Evolutionary conservation across 2,113 vertebrate species (phyloP).

Genomic region (Megaceryle maxima): DNA sequence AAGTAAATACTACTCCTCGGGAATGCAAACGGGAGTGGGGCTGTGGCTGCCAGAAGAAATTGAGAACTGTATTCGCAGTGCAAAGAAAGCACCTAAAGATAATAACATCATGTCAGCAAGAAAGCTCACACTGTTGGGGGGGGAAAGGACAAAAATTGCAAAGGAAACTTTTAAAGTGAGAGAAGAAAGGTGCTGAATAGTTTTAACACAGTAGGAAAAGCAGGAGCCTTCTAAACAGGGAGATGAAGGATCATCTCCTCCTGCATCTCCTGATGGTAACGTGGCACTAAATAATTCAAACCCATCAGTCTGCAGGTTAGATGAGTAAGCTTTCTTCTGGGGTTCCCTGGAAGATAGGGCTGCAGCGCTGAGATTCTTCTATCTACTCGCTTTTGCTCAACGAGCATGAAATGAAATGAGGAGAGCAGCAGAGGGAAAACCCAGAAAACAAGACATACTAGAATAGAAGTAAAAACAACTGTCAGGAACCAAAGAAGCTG

Average conservation of each 20-base stretch:
- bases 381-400: background rate
- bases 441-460: background rate
- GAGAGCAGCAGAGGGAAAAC: background rate
- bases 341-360: background rate
- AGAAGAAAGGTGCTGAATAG: background rate
- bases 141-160: background rate
- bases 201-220: background rate
- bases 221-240: background rate
- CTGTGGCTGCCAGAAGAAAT: background rate
- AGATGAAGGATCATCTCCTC: background rate
- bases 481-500: background rate
- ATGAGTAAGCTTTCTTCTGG: background rate
- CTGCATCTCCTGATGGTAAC: background rate
- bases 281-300: background rate
- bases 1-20: background rate
- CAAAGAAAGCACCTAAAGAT: background rate
- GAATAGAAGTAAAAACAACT: background rate
- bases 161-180: background rate
- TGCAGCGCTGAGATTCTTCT: background rate
- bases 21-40: background rate
- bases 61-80: background rate
- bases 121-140: background rate
- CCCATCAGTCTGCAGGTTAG: background rate
- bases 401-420: background rate
- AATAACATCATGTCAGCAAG: background rate